Conservation (phyloP, 2,888 invertebrate species). For the Oligia strigilis region DNA sequence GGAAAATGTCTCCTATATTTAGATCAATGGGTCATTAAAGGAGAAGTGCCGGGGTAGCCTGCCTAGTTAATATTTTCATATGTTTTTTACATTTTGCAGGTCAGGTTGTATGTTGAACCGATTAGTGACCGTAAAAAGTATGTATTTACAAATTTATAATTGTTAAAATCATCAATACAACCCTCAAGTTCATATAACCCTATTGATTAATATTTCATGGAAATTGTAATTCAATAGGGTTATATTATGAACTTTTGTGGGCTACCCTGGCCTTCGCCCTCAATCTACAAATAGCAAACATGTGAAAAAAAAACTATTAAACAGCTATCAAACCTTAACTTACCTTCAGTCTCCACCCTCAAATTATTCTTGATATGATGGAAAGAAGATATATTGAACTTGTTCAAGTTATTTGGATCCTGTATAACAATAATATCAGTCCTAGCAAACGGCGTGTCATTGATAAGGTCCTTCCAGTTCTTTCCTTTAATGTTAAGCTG, state of each 20-base stretch:
- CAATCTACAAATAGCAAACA: neutral
- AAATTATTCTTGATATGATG: constrained; percentile 98
- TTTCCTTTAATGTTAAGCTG: constrained; percentile 98
- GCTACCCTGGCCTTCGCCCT: no score
- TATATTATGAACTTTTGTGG: no score
- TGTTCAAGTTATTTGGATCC: constrained; percentile 96
- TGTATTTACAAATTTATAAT: no score
- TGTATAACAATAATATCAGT: constrained; percentile 98
- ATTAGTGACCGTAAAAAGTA: no score
- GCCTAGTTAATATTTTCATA: no score
- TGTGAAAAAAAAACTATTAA: neutral
- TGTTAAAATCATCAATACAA: no score
- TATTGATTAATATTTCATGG: no score
- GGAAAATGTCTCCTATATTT: neutral
- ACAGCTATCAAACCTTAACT: neutral
- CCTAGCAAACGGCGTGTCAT: constrained; percentile 96
- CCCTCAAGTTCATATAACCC: no score
- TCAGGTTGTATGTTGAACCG: no score
- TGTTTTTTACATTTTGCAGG: no score
- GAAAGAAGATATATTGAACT: constrained; percentile 98
- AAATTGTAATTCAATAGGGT: no score
- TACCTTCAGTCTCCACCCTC: constrained; percentile 96
- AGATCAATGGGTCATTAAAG: neutral
- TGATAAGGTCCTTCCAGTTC: constrained; percentile 98
- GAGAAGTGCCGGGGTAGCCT: no score